These are phyloP conservation scores for Syrista parreyssii DNA, from an alignment of 2,888 invertebrate species.

Conservation along the genomic window DNA sequence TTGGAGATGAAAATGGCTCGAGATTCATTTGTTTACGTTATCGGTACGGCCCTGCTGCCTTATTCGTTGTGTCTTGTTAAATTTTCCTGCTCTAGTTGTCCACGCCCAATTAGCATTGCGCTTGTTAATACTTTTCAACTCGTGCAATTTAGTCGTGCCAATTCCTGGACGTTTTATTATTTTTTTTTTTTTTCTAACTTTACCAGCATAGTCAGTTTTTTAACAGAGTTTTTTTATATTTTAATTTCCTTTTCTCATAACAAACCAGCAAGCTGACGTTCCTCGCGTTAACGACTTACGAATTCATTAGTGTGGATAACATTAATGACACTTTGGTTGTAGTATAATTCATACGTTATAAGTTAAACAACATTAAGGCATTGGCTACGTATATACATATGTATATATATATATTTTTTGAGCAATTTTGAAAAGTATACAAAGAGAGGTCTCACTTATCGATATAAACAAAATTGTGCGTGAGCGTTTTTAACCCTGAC, in stretches of 20 bases:
- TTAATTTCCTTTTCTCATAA: too few relatives aligned
- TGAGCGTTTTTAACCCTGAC: background rate
- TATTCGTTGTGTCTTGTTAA: conserved; percentile 36
- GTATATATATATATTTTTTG: background rate
- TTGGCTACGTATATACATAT: background rate
- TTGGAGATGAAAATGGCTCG: too few relatives aligned
- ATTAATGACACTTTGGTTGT: background rate
- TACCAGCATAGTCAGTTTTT: too few relatives aligned
- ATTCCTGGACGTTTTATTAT: too few relatives aligned
- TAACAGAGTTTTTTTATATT: too few relatives aligned
- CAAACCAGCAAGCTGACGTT: too few relatives aligned
- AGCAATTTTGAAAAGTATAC: background rate
- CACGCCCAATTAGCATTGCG: background rate
- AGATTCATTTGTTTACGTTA: too few relatives aligned
- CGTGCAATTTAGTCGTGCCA: too few relatives aligned
- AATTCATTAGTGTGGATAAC: background rate
- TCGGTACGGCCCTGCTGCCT: too few relatives aligned
- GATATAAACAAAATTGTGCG: background rate
- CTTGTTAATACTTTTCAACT: too few relatives aligned
- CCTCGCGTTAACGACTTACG: too few relatives aligned
- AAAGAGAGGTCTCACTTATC: background rate
- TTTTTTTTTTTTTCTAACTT: too few relatives aligned
- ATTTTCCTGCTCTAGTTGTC: conserved; percentile 46
- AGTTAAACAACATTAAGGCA: background rate
- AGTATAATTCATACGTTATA: background rate